Conservation (phyloP, 2,888 invertebrate species). For the Melangyna quadrimaculata region DNA sequence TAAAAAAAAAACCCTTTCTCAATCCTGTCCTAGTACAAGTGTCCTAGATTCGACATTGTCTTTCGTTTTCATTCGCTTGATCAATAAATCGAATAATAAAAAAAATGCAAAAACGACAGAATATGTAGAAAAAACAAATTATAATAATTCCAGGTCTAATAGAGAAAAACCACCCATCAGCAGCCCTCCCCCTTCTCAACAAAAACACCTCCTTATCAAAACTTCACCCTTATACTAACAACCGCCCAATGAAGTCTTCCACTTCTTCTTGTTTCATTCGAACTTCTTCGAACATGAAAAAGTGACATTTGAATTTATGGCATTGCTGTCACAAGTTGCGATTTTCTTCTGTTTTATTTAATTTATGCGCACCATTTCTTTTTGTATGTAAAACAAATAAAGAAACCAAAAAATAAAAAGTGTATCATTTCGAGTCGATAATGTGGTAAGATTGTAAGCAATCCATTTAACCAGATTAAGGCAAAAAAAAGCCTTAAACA, state of each 20-base stretch:
- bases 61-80: slow-evolving; percentile 50
- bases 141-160: slow-evolving; percentile 27
- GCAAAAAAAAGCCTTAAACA: slow-evolving; percentile 4
- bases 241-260: not conserved
- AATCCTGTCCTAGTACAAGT: slow-evolving; percentile 56
- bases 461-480: slow-evolving; percentile 63
- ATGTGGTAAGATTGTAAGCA: slow-evolving; percentile 58
- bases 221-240: not conserved
- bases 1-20: not conserved
- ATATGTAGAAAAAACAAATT: slow-evolving; percentile 7
- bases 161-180: slow-evolving; percentile 27
- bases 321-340: slow-evolving; percentile 61
- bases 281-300: slow-evolving; percentile 63
- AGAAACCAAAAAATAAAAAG: not conserved
- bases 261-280: slow-evolving; percentile 8
- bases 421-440: slow-evolving; percentile 39
- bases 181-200: not conserved
- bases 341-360: slow-evolving; percentile 64
- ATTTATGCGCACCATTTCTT: slow-evolving; percentile 56
- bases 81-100: slow-evolving; percentile 49
- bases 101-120: not conserved
- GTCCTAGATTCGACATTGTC: slow-evolving; percentile 42
- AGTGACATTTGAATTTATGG: slow-evolving; percentile 67
- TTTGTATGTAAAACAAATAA: not conserved
- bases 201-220: not conserved